phyloP scores from a whole-genome alignment of 2,113 vertebrate species.

The Carettochelys insculpta region DNA sequence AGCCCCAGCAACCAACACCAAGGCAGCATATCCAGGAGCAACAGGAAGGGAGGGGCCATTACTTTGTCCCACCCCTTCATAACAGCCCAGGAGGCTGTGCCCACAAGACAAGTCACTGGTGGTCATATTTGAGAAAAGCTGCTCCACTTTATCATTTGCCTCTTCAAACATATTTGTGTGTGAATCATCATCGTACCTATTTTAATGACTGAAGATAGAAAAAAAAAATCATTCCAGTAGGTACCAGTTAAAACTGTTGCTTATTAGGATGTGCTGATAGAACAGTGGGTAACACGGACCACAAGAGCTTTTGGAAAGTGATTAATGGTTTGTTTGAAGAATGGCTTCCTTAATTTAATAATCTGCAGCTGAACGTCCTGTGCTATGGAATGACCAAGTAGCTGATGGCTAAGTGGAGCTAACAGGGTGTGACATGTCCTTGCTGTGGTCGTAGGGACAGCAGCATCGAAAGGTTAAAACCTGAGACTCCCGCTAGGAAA shows the following conservation, averaged over 20 bases:
- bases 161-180: background rate
- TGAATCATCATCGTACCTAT: background rate
- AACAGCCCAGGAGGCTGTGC: too few relatives aligned
- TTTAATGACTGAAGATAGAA: slow-evolving; percentile 13
- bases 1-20: too few relatives aligned
- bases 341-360: slow-evolving; percentile 18
- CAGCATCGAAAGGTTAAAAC: slow-evolving; percentile 31
- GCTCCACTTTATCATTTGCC: background rate
- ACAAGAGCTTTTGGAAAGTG: slow-evolving; percentile 4
- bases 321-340: slow-evolving; percentile 32
- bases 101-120: too few relatives aligned
- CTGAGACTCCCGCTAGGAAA: slow-evolving; percentile 44
- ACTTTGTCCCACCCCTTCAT: too few relatives aligned
- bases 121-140: background rate
- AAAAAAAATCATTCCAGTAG: background rate
- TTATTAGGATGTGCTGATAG: background rate
- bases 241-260: background rate
- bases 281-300: slow-evolving; percentile 9
- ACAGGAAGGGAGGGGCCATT: too few relatives aligned
- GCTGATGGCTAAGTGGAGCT: background rate
- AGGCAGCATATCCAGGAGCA: too few relatives aligned
- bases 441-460: background rate
- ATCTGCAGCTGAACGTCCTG: background rate
- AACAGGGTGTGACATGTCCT: background rate
- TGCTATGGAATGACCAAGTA: slow-evolving; percentile 39